phyloP scores from a whole-genome alignment of 1,140 invertebrate genomes.

The Schlechtendalia chinensis region DNA sequence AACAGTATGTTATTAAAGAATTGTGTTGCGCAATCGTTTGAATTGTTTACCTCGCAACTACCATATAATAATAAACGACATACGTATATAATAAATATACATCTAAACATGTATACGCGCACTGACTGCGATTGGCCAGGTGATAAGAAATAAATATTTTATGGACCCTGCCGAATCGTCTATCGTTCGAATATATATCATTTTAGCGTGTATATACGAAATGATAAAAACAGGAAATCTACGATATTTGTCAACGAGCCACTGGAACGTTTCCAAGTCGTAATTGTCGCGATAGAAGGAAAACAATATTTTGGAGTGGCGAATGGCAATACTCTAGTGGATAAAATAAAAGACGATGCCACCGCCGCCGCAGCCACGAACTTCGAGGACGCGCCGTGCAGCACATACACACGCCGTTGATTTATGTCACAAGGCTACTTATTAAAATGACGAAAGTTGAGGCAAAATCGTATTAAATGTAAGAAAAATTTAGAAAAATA shows the following conservation, averaged over 20 bases:
- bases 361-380: too few species aligned
- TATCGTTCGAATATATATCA: neutral
- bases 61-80: too few species aligned
- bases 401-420: neutral
- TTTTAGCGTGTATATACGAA: neutral
- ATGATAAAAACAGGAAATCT: neutral
- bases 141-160: too few species aligned
- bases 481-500: slow-evolving; percentile 1
- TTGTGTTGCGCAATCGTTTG: neutral
- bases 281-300: neutral
- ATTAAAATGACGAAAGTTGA: slow-evolving; percentile 29
- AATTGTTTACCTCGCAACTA: neutral
- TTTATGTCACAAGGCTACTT: slow-evolving; percentile 47
- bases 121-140: too few species aligned
- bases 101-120: too few species aligned
- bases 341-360: neutral
- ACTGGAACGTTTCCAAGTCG: slow-evolving; percentile 1
- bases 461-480: slow-evolving; percentile 18
- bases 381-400: neutral
- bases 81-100: too few species aligned
- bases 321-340: too few species aligned
- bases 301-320: neutral
- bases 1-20: neutral
- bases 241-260: neutral
- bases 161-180: too few species aligned